A percentile compares a stretch with the other conserved stretches of the same genome.
These are phyloP conservation scores for Macrocentrus cingulum DNA, from an alignment of 1,140 invertebrate species.

Conservation along the genomic window DNA sequence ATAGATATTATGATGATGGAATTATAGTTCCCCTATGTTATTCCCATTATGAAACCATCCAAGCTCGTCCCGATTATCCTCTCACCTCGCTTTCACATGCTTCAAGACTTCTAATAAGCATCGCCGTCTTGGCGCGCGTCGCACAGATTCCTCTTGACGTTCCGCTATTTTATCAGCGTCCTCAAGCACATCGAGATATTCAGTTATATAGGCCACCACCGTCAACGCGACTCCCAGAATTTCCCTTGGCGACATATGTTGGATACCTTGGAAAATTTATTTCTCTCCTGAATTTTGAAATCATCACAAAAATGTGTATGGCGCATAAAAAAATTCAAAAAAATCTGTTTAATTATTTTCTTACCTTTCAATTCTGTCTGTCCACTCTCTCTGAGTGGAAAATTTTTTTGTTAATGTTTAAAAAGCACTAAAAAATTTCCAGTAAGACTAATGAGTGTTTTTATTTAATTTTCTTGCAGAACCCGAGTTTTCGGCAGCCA, in stretches of 20 bases:
- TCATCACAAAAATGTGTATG: too few species aligned
- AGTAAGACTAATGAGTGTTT: neutral
- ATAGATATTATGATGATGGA: slow-evolving; percentile 42
- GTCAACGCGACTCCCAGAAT: too few species aligned
- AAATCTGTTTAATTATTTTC: too few species aligned
- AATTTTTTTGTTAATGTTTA: neutral
- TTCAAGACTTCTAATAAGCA: neutral
- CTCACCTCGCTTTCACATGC: slow-evolving; percentile 1
- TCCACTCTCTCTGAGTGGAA: neutral
- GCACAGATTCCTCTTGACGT: too few species aligned
- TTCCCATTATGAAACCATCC: slow-evolving; percentile 41
- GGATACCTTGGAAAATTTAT: too few species aligned
- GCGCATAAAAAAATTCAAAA: too few species aligned
- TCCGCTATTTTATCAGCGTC: too few species aligned
- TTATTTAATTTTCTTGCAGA: slow-evolving; percentile 64
- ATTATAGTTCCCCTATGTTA: slow-evolving; percentile 47
- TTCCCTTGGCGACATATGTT: too few species aligned
- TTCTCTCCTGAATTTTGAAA: too few species aligned
- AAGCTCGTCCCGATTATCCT: slow-evolving; percentile 7
- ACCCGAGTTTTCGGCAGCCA: slow-evolving; percentile 81
- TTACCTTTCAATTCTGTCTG: neutral
- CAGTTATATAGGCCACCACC: too few species aligned
- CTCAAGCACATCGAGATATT: too few species aligned
- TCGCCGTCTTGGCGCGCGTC: too few species aligned
- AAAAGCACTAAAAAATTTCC: neutral